Base-by-base conservation (phyloP, 2,797 vertebrate genomes). In the Phaenicophaeus curvirostris region DNA sequence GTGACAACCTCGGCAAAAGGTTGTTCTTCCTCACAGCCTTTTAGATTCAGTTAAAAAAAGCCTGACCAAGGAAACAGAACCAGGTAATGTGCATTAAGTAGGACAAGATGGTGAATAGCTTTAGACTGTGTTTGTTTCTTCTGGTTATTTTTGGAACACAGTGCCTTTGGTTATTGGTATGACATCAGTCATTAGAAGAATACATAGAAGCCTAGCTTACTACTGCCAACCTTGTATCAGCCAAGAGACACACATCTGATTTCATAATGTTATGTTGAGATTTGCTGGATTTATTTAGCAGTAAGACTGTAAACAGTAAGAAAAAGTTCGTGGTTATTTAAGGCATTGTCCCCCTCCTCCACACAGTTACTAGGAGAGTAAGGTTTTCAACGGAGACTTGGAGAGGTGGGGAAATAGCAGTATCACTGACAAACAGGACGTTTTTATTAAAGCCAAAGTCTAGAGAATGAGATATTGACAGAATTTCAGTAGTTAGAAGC, bases 141-240 rank as follows among this genome's bases (percentile, higher is more conserved):
- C 80, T 67, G 27, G 51, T 88, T 95, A 94, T 94, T 95, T 95
- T 86, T 44, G 63, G 83, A 93, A 88, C 0, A 6, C 53, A 81
- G 21, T 84, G 87, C 59, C 94, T 88, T 95, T 87, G 93, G 83
- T 94, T 90, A 95, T 30, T 59, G 35, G 59, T 69, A 90, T 79
- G 76, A 91, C 80, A 95, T 76, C 83, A 86, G 42, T 79, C 39
- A 66, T 90, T 73, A 96, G 80, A 89, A 91, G 39, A 94, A 88
- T 42, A 79, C n/a, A 68, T 3, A 88, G 65, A 94, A 84, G 53
- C 51, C 48, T 73, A 41, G 33, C 44, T 94, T 85, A 73, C 62
- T 85, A 84, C 42, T 58, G 62, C 85, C 54, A 55, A 73, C 83
- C 35, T 50, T 37, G 2, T n/a, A 94, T 31, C 42, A 82, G 58